Base-by-base conservation (phyloP, 2,113 vertebrate genomes). In the Furnarius figulus region DNA sequence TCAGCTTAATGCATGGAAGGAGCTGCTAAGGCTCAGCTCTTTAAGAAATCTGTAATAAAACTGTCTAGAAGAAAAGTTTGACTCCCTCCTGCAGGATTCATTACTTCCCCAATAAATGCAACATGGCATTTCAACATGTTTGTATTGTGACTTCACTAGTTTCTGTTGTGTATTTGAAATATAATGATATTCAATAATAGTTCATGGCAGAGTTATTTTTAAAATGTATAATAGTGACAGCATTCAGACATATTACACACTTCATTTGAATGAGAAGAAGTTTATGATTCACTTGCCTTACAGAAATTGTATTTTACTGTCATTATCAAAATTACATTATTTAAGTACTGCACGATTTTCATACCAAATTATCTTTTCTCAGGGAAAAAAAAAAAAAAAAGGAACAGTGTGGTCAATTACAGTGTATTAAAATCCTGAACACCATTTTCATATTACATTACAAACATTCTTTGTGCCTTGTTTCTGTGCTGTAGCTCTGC, bases 241-340 rank as follows among this genome's bases (percentile, higher is more conserved):
- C 58, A 90, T 90, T 96, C 89, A 94, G 93, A 91, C 63, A 84
- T 90, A 95, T 88, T 92, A 94, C 66, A 94, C 70, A 78, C 90
- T 96, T 95, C 73, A 96, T 97, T 95, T 96, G 95, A 97, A 97
- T 97, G 75, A 97, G 83, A 96, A 97, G 93, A 97, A 94, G 81
- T 96, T 97, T 96, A 92, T 94, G 87, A 96, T 97, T 95, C 70
- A 20, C 78, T 95, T 92, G 92, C 78, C 42, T 94, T 95, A 73
- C 93, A 96, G 90, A 97, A 96, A 94, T 88, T 59, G 39, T 84
- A 72, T 92, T 96, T 97, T 89, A 95, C 88, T 97, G 91, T 97
- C 97, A 96, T 97, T 97, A 96, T 97, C 92, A 95, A 97, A 97
- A 98, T 90, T 84, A 88, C 87, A 10, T 44, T 97, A 97, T 97